Conservation (phyloP, 2,888 invertebrate genomes). For the Sympetrum striolatum region DNA sequence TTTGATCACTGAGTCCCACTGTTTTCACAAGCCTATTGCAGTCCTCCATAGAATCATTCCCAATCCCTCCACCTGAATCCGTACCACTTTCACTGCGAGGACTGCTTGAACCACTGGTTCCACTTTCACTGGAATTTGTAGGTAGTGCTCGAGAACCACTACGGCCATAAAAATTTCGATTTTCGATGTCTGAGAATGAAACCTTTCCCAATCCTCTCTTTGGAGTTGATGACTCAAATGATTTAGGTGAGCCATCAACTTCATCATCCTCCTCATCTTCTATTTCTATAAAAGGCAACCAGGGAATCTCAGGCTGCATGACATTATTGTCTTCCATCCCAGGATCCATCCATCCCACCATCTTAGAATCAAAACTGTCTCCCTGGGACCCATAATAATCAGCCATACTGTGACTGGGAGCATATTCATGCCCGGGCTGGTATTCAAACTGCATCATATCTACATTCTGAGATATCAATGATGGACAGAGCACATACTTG, state of each 20-base stretch:
- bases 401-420: neutral
- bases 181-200: neutral
- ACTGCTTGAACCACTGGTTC: conserved; percentile 23
- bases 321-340: too few relatives aligned
- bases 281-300: too few relatives aligned
- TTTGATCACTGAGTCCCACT: neutral
- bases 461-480: neutral
- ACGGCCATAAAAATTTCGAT: neutral
- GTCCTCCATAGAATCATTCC: neutral
- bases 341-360: too few relatives aligned
- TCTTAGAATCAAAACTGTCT: neutral
- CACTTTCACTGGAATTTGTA: neutral
- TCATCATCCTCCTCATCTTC: neutral
- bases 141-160: neutral
- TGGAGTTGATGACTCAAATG: neutral
- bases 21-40: neutral
- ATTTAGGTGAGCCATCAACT: neutral
- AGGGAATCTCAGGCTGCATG: too few relatives aligned
- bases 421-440: too few relatives aligned
- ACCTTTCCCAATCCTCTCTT: conserved; percentile 4
- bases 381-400: neutral
- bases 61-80: neutral
- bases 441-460: too few relatives aligned
- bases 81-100: conserved; percentile 15
- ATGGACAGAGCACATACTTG: neutral